Base-by-base conservation (phyloP, 2,113 vertebrate genomes). In the Myrmecophaga tridactyla region DNA sequence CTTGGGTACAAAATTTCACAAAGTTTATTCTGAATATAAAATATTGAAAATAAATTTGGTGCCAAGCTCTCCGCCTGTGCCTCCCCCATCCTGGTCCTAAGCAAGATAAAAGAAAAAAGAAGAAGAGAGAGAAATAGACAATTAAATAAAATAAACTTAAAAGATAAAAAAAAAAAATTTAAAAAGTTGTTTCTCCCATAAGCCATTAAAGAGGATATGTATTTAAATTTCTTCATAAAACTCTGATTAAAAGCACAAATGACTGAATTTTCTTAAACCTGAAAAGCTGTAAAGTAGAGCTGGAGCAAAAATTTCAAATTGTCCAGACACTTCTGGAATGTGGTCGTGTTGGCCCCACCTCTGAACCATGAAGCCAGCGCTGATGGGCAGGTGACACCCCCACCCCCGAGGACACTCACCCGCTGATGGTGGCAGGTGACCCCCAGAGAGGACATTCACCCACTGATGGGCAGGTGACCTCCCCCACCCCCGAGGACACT, bases 381-480 rank as follows among this genome's bases (percentile, higher is more conserved):
- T n/a, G n/a, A n/a, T n/a, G n/a, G 20, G 20, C 56, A 58, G 56
- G 20, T 7, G 21, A 18, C 20, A 7, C 5, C 5, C 56, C 6
- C 56, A 21, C n/a, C n/a, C 48, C 14, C 48, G 48, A 51, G 48
- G 48, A 10, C 48, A 51, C 48, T 51, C 48, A 51, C 48, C 48
- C 48, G 48, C 48, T 51, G 48, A 51, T 14, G 48, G 48, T n/a
- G 20, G 20, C 56, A 58, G 56, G 20, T 7, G 21, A 18, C 20
- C 20, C 5, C 5, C 56, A n/a, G 1, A 7, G 56, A 21, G 20
- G 20, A 8, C 34, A 82, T 98, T 86, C 97, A 99, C 99, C 99
- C 98, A 98, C 96, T 99, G 99, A n/a, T n/a, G n/a, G 20, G 20
- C 56, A 58, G 56, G 20, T 7, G 21, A 18, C 20, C 20, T 1